Base-by-base conservation (phyloP, 2,888 invertebrate species). In the Girardia tigrina region DNA sequence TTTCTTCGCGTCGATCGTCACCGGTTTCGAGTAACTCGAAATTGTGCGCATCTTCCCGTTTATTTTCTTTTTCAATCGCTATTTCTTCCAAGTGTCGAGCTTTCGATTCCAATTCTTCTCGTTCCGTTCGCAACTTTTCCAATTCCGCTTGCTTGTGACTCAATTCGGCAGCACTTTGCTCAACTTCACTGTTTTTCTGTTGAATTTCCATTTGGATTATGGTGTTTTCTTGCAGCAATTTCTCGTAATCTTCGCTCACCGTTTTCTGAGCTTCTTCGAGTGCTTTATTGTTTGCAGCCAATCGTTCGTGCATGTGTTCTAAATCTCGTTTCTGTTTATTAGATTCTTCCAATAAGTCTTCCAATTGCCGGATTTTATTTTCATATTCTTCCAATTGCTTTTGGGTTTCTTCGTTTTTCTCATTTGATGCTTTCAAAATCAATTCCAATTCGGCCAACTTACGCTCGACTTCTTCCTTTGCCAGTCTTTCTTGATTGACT, bases 401-500 rank as follows among this genome's bases (percentile, higher is more conserved):
- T 26, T 27, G 42, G 1, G 72, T 73, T 27, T 26, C 29, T 23
- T 70, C 75, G 72, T 75, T 70, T 29, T 72, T 8, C 16, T 42
- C 28, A 16, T 70, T 71, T 36, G 42, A 42, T 23, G 70, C 73
- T 71, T 71, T 70, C 1, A 75, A 23, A 8, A 70, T 70, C 28
- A 27, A 70, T 26, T 75, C 75, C 74, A 75, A 29, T 71, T 75
- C 75, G 26, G 29, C 26, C 26, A 71, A 42, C 6, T 71, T 70
- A 0, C 42, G n/a, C 71, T 75, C 75, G 14, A 71, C 75, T 42
- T 20, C 42, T 26, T 75, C 75, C 6, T 71, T 27, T 16, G 75
- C 75, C 29, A 29, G 16, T 29, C 75, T 28, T 71, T 75, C 75
- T 28, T 56, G 28, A 16, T 56, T 56, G 4, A 56, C 56, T 56